Base-by-base conservation (phyloP, 2,797 vertebrate species). In the Eurystomus glaucurus region DNA sequence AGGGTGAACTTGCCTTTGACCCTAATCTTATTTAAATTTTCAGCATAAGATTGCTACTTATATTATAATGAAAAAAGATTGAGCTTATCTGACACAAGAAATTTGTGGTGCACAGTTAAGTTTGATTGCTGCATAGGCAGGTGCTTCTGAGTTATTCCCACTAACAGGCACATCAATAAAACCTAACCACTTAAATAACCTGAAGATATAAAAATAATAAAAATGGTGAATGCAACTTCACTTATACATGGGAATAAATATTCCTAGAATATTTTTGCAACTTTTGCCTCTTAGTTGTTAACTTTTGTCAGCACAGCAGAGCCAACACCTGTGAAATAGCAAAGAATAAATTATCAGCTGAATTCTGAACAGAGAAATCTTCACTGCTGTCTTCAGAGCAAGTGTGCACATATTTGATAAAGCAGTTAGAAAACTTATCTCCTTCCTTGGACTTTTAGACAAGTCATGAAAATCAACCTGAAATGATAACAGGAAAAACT, bases 291-390 rank as follows among this genome's bases (percentile, higher is more conserved):
- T 48, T 78, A 46, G 48, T 45, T 55, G 21, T 65, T 65, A 90
- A 69, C 15, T 61, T 76, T n/a, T 76, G 21, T 64, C 83, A 87
- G 43, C 31, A n/a, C 33, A 46, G 31, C 41, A 61, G 50, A 91
- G 11, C 14, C 26, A 79, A 65, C 33, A 55, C 5, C 6, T 8
- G 2, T 25, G 41, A 89, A 79, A 76, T 33, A 85, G 62, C 3
- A 39, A 82, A 85, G 94, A 90, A 86, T 85, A 86, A 96, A 95
- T 96, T 91, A 69, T 35, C 84, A 54, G 16, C 12, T 65, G 51
- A 92, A 64, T 43, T 91, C 46, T 65, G 46, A 88, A 71, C 37
- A 29, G 41, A 81, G 58, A 78, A 65, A 19, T 57, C 28, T 82
- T 82, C 69, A 87, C 26, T 65, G 19, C 54, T 79, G 6, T 55